Conservation (phyloP, 2,113 vertebrate species). For the Lophotis ruficrista region DNA sequence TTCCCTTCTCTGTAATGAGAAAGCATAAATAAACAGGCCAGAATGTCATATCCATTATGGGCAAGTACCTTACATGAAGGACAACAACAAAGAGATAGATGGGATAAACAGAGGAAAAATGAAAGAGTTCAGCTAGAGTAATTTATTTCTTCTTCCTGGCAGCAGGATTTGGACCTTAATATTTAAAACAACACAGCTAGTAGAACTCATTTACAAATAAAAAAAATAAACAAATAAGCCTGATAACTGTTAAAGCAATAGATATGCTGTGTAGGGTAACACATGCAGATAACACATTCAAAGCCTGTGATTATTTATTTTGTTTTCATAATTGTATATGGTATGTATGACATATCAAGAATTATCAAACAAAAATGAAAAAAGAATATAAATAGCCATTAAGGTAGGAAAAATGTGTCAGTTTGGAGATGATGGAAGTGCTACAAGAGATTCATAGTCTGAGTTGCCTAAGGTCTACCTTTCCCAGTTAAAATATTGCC, state of each 20-base stretch:
- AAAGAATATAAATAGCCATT: neutral
- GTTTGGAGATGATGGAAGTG: neutral
- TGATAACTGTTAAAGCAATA: neutral
- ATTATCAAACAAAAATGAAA: neutral
- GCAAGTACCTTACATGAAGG: neutral
- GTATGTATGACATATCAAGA: neutral
- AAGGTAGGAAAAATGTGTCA: neutral
- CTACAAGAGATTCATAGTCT: neutral
- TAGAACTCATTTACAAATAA: neutral
- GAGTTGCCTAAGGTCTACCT: neutral
- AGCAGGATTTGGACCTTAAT: neutral
- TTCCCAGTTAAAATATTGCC: neutral
- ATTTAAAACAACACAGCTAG: neutral
- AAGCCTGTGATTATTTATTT: neutral
- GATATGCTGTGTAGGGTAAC: neutral
- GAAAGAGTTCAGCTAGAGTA: neutral
- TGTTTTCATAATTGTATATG: neutral
- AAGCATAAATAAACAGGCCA: neutral
- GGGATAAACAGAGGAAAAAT: neutral
- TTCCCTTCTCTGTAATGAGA: neutral
- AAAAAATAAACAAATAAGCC: neutral
- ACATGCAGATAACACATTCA: neutral
- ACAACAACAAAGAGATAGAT: neutral
- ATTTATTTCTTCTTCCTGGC: neutral
- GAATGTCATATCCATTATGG: neutral